Percentiles rank a stretch among this genome's conserved stretches.
These are phyloP conservation scores for Shargacucullia verbasci DNA, from an alignment of 2,888 invertebrate species.

Conservation along the genomic window DNA sequence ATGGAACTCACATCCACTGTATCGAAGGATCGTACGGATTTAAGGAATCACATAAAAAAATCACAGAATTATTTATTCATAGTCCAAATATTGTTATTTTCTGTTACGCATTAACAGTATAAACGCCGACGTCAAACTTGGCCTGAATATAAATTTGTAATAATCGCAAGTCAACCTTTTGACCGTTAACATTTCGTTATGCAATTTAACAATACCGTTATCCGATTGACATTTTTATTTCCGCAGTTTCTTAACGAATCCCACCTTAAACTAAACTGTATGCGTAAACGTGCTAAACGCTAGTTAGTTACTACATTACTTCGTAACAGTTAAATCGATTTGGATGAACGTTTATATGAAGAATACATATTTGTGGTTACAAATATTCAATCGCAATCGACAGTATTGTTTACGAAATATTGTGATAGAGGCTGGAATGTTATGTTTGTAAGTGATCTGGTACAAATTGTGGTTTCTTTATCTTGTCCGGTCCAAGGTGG, in stretches of 20 bases:
- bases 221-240: constrained; percentile 13
- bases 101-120: background rate
- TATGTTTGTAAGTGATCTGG: constrained; percentile 18
- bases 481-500: constrained; percentile 24
- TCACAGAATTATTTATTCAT: background rate
- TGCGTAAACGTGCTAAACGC: constrained; percentile 21
- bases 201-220: constrained; percentile 22
- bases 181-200: constrained; percentile 35
- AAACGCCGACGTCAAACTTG: constrained; percentile 24
- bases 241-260: constrained; percentile 30
- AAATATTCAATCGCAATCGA: constrained; percentile 12
- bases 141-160: constrained; percentile 23
- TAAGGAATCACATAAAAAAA: too few species aligned
- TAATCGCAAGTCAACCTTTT: constrained; percentile 6
- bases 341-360: constrained; percentile 30
- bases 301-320: constrained; percentile 38
- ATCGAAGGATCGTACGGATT: too few species aligned
- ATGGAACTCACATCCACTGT: too few species aligned
- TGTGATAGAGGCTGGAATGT: constrained; percentile 11
- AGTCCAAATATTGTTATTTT: background rate
- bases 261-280: constrained; percentile 15
- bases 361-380: too few species aligned
- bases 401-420: constrained; percentile 12
- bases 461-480: constrained; percentile 36
- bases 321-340: constrained; percentile 41